Evolutionary conservation across 2,113 vertebrate species (phyloP).

Genomic region (Etia nguti): DNA sequence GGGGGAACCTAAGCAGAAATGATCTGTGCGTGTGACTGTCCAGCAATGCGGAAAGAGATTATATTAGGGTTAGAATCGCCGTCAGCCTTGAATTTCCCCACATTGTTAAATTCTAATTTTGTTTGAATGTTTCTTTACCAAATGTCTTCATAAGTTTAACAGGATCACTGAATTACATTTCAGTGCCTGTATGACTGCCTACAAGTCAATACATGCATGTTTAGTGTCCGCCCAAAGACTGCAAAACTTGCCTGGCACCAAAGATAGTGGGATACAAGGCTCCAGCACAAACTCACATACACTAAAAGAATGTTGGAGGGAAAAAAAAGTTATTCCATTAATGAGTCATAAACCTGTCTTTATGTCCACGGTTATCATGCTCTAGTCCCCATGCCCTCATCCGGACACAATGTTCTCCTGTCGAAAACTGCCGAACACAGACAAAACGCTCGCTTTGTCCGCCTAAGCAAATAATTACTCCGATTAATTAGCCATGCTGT

Average conservation of each 20-base stretch:
- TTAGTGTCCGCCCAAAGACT: background rate
- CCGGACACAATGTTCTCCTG: constrained; percentile 64
- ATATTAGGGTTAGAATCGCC: background rate
- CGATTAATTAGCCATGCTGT: constrained; percentile 75
- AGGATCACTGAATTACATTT: background rate
- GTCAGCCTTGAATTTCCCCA: background rate
- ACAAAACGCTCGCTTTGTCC: constrained; percentile 73
- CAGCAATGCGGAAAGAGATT: background rate
- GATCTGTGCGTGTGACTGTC: background rate
- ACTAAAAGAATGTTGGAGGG: background rate
- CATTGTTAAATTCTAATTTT: background rate
- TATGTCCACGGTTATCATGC: constrained; percentile 13
- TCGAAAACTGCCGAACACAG: constrained; percentile 68
- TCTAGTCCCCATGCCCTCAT: constrained; percentile 42
- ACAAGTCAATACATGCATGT: background rate
- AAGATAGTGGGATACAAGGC: background rate
- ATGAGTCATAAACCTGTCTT: constrained; percentile 22
- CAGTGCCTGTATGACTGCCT: background rate
- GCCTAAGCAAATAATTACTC: constrained; percentile 80
- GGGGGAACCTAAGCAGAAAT: background rate
- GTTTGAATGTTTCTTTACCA: background rate
- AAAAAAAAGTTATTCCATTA: background rate
- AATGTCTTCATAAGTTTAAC: background rate
- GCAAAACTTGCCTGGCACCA: background rate
- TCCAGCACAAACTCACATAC: background rate